Conservation (phyloP, 2,797 vertebrate genomes). For the Sebastes steindachneri region DNA sequence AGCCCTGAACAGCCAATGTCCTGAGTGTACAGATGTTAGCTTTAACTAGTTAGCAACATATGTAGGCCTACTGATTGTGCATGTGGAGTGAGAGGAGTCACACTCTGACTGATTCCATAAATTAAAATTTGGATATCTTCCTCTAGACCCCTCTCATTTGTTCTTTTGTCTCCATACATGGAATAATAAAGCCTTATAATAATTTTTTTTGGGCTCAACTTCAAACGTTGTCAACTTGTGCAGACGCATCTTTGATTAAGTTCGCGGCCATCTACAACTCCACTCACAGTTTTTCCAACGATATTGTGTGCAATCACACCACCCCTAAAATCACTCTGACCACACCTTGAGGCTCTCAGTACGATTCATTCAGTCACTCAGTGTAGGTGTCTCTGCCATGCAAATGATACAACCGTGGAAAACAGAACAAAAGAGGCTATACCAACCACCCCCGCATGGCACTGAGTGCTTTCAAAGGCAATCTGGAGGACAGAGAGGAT, state of each 20-base stretch:
- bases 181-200: background rate
- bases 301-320: background rate
- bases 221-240: too few relatives aligned
- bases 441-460: constrained; percentile 8
- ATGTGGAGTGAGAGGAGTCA: background rate
- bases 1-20: background rate
- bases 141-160: background rate
- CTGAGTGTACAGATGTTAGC: background rate
- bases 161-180: background rate
- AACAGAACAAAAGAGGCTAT: constrained; percentile 36
- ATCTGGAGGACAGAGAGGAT: constrained; percentile 70
- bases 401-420: constrained; percentile 24
- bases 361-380: background rate
- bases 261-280: background rate
- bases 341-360: background rate
- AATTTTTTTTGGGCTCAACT: background rate
- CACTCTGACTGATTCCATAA: background rate
- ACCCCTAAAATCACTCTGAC: background rate
- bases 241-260: background rate
- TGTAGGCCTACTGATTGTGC: background rate
- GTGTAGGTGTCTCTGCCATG: constrained; percentile 17
- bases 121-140: background rate
- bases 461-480: constrained; percentile 62
- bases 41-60: background rate
- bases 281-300: background rate